Evolutionary conservation across 2,888 invertebrate species (phyloP).

Genomic region (Tetropium fuscum): DNA sequence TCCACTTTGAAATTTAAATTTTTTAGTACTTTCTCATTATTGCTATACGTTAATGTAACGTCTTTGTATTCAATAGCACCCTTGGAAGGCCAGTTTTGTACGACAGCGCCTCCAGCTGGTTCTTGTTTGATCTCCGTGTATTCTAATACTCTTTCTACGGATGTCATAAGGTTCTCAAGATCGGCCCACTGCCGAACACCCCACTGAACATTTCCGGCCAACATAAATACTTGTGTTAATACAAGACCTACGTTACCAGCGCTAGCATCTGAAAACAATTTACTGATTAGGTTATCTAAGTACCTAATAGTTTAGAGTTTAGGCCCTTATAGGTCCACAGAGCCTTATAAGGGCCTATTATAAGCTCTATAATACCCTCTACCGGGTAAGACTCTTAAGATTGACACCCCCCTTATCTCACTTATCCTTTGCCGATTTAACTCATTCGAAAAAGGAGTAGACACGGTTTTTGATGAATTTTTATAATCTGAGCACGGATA

Average conservation of each 20-base stretch:
- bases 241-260: not conserved
- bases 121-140: slow-evolving; percentile 66
- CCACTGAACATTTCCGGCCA: slow-evolving; percentile 76
- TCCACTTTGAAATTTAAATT: not conserved
- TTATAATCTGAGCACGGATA: too few relatives aligned
- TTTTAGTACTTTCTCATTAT: slow-evolving; percentile 66
- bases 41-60: slow-evolving; percentile 79
- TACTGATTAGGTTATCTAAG: too few relatives aligned
- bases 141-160: slow-evolving; percentile 55
- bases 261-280: slow-evolving; percentile 69
- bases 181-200: slow-evolving; percentile 87
- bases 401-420: too few relatives aligned
- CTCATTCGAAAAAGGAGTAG: too few relatives aligned
- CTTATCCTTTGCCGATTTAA: too few relatives aligned
- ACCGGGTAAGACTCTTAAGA: too few relatives aligned
- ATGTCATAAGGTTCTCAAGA: slow-evolving; percentile 81
- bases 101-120: slow-evolving; percentile 64
- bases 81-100: slow-evolving; percentile 77
- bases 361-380: too few relatives aligned
- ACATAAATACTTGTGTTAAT: slow-evolving; percentile 60
- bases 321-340: too few relatives aligned
- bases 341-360: too few relatives aligned
- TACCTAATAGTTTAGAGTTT: too few relatives aligned
- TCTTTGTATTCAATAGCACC: slow-evolving; percentile 77
- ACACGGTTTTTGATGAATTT: too few relatives aligned